These are phyloP conservation scores for Zaprionus gabonicus DNA, from an alignment of 1,140 invertebrate species.

Conservation along the genomic window DNA sequence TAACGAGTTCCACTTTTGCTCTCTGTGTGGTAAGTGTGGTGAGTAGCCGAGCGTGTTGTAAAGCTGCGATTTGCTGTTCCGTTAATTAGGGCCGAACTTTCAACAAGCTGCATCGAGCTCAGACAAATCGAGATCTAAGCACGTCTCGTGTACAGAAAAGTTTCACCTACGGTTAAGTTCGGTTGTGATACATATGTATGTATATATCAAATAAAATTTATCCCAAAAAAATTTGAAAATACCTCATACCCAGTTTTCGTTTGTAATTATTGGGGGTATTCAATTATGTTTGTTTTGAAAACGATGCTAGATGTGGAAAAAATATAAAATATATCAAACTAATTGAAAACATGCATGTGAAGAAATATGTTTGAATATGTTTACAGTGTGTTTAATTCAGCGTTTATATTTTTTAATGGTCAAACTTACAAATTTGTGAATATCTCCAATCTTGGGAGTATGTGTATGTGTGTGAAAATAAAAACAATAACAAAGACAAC, in stretches of 20 bases:
- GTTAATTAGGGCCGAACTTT: slow-evolving; percentile 60
- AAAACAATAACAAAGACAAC: not conserved
- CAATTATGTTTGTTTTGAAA: not conserved
- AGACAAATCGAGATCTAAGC: slow-evolving; percentile 58
- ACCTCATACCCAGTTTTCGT: not conserved
- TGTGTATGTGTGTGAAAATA: not conserved
- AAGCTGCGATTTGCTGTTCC: slow-evolving; percentile 56
- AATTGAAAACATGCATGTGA: slow-evolving; percentile 14
- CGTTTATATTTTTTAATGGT: not conserved
- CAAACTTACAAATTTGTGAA: not conserved
- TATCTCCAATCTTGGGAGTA: not conserved
- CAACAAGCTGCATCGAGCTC: slow-evolving; percentile 54
- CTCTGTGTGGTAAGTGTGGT: slow-evolving; percentile 50
- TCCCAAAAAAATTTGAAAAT: not conserved
- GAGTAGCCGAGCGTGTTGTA: slow-evolving; percentile 62
- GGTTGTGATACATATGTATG: slow-evolving; percentile 46
- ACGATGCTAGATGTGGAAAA: not conserved
- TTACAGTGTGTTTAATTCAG: not conserved
- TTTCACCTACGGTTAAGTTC: slow-evolving; percentile 60
- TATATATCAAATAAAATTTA: slow-evolving; percentile 7
- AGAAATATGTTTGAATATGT: slow-evolving; percentile 4
- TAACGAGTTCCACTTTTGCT: slow-evolving; percentile 69
- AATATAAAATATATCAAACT: not conserved
- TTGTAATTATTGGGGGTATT: not conserved
- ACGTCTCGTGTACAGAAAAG: slow-evolving; percentile 56